Conservation (phyloP, 2,888 invertebrate genomes). For the Folsomia manolachei region DNA sequence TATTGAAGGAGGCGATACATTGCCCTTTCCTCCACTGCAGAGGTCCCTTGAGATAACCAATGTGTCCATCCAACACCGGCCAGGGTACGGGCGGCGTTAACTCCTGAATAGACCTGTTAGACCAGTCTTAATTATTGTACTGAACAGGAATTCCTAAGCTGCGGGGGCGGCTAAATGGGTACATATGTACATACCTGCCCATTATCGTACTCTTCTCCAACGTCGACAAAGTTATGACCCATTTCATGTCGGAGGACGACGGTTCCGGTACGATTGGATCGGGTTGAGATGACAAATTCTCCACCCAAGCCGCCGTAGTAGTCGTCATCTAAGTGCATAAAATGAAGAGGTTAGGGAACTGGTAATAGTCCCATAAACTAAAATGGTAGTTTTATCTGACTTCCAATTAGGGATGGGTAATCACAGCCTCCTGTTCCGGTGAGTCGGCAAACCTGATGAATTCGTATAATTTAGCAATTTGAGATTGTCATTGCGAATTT, state of each 20-base stretch:
- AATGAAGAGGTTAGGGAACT: too few species aligned
- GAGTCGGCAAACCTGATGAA: slow-evolving; percentile 23
- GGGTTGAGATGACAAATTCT: slow-evolving; percentile 48
- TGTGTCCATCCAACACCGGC: slow-evolving; percentile 23
- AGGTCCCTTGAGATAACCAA: slow-evolving; percentile 21
- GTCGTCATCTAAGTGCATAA: too few species aligned
- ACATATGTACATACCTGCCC: slow-evolving; percentile 7
- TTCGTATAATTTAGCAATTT: too few species aligned
- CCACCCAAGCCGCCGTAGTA: slow-evolving; percentile 41
- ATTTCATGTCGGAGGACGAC: slow-evolving; percentile 36
- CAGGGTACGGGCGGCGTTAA: slow-evolving; percentile 20
- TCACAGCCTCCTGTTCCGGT: slow-evolving; percentile 38
- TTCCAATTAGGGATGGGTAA: slow-evolving; percentile 38
- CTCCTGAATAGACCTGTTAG: slow-evolving; percentile 25
- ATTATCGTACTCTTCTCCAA: slow-evolving; percentile 32
- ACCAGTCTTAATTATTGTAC: too few species aligned
- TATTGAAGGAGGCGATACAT: slow-evolving; percentile 38
- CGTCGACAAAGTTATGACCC: slow-evolving; percentile 38
- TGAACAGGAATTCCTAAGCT: too few species aligned
- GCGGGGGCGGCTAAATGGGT: too few species aligned
- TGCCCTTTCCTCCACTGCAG: slow-evolving; percentile 32
- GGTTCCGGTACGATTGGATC: slow-evolving; percentile 43
- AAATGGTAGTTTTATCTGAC: too few species aligned
- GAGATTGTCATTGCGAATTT: too few species aligned
- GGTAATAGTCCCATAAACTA: too few species aligned